A percentile compares a stretch with the other conserved stretches of the same genome.
Evolutionary conservation across 30 jellyfish, hydroid and myxozoan species (phyloP).

Genomic region (Sanderia malayensis): DNA sequence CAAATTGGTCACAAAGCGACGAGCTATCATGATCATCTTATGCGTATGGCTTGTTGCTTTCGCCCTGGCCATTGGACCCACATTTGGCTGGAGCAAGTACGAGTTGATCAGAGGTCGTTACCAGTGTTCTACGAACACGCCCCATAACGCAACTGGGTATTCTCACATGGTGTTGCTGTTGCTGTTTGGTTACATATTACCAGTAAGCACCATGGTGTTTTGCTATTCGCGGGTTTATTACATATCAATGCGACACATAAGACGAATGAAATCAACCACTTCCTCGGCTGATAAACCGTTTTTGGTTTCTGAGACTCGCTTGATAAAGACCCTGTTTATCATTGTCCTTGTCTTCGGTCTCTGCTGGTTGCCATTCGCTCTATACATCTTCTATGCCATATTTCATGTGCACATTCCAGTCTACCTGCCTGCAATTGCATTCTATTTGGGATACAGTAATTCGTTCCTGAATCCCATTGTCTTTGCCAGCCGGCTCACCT

Average conservation of each 20-base stretch:
- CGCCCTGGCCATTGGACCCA: conserved; percentile 71
- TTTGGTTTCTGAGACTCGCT: conserved; percentile 44
- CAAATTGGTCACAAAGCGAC: conserved; percentile 2
- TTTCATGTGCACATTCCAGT: conserved; percentile 13
- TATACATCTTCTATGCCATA: conserved; percentile 26
- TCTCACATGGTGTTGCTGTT: conserved; percentile 35
- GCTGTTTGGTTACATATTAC: conserved; percentile 41
- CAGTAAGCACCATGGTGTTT: conserved; percentile 44
- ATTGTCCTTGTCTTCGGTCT: conserved; percentile 34
- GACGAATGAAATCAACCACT: conserved; percentile 28
- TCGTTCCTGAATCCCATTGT: conserved; percentile 64
- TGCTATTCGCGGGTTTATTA: conserved; percentile 46
- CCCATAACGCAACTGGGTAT: conserved; percentile 2
- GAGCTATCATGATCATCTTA: conserved; percentile 8
- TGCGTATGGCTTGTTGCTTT: conserved; percentile 50
- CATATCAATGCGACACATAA: conserved; percentile 47
- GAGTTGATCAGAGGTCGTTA: conserved; percentile 25
- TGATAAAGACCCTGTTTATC: conserved; percentile 42
- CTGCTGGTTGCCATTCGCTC: conserved; percentile 63
- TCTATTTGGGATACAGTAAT: conserved; percentile 58
- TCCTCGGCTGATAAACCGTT: conserved; percentile 10
- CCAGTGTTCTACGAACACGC: conserved; percentile 67
- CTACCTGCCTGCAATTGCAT: conserved; percentile 54
- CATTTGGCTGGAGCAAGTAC: conserved; percentile 78
- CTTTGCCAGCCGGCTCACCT: conserved; percentile 55